phyloP scores from a whole-genome alignment of 2,888 invertebrate genomes.

The Archips crataeganus region DNA sequence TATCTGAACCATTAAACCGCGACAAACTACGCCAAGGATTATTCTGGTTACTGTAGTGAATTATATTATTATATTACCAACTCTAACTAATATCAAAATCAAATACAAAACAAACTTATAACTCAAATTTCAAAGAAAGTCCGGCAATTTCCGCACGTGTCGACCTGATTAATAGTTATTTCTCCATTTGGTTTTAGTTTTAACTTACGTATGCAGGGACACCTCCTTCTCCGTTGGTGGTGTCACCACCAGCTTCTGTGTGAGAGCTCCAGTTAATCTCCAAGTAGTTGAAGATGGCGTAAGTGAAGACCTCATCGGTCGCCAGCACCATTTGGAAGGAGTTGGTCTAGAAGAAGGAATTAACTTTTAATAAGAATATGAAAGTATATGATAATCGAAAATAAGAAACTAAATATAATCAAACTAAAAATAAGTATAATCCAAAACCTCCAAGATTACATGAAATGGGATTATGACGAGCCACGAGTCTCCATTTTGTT shows the following conservation, averaged over 20 bases:
- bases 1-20: too few species aligned
- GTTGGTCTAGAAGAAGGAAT: slow-evolving; percentile 89
- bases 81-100: too few species aligned
- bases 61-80: too few species aligned
- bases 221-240: slow-evolving; percentile 94
- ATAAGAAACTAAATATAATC: too few species aligned
- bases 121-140: neutral
- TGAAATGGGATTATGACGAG: too few species aligned
- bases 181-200: neutral
- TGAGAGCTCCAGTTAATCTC: slow-evolving; percentile 96
- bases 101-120: neutral
- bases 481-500: too few species aligned
- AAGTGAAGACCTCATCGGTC: slow-evolving; percentile 97
- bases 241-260: slow-evolving; percentile 96
- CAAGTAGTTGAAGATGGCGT: slow-evolving; percentile 97
- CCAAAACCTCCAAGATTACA: too few species aligned
- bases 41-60: too few species aligned
- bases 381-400: too few species aligned
- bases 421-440: neutral
- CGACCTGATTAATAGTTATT: too few species aligned
- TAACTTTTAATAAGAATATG: neutral
- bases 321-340: slow-evolving; percentile 98
- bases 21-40: too few species aligned
- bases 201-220: slow-evolving; percentile 93
- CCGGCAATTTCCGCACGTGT: too few species aligned